These are phyloP conservation scores for Gymnarchus niloticus DNA, from an alignment of 2,113 vertebrate species.

Conservation along the genomic window DNA sequence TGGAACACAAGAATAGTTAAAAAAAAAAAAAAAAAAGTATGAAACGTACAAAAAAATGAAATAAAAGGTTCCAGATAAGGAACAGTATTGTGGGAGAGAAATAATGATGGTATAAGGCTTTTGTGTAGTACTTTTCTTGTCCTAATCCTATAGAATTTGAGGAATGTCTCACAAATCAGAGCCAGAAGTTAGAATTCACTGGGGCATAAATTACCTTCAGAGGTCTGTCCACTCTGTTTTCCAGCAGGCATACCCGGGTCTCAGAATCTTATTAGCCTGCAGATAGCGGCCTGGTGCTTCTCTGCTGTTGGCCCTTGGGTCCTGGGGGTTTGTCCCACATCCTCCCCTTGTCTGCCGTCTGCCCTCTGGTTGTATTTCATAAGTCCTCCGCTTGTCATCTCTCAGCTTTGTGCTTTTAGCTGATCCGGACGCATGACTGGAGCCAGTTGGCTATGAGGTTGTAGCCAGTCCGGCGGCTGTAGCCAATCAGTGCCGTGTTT, in stretches of 20 bases:
- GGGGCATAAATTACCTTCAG: conserved; percentile 12
- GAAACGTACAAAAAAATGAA: background rate
- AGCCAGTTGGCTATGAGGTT: background rate
- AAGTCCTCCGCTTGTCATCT: background rate
- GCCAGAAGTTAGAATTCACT: conserved; percentile 11
- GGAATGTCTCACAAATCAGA: background rate
- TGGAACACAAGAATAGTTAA: background rate
- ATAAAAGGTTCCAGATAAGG: background rate
- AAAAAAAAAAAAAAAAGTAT: background rate
- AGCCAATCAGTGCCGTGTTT: background rate
- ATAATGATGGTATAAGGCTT: background rate
- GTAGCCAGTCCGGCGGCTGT: background rate
- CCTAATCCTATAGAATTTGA: background rate
- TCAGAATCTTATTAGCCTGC: background rate
- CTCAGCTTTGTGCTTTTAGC: background rate
- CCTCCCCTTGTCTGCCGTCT: background rate
- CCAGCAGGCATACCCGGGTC: background rate
- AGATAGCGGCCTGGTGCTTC: background rate
- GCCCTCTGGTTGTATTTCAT: background rate
- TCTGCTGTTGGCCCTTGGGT: background rate
- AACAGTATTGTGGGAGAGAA: background rate
- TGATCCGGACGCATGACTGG: background rate
- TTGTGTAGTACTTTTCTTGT: background rate
- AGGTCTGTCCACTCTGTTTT: background rate
- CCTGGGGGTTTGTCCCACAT: background rate